A percentile compares a stretch with the other conserved stretches of the same genome.
Evolutionary conservation across 2,888 invertebrate genomes (phyloP).

Genomic region (Resseliella maxima): DNA sequence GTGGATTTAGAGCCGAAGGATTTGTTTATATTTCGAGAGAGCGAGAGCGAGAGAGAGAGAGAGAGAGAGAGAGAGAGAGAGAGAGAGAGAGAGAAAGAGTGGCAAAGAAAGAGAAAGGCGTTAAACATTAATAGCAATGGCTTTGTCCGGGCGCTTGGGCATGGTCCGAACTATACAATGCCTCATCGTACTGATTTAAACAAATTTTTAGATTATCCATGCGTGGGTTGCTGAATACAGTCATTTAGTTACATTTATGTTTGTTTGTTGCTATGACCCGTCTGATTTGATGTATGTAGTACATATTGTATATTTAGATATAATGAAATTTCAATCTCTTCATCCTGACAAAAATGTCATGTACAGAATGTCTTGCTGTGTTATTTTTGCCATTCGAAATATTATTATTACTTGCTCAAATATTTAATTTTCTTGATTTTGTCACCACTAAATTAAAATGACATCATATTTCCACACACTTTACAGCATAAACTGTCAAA

Average conservation of each 20-base stretch:
- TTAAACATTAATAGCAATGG: background rate
- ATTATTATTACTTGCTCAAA: background rate
- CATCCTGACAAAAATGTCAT: slow-evolving; percentile 26
- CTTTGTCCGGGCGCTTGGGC: background rate
- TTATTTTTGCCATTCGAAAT: background rate
- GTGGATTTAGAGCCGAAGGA: background rate
- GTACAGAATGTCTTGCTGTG: background rate
- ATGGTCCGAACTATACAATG: too few species aligned
- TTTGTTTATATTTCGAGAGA: slow-evolving; percentile 27
- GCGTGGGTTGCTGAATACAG: slow-evolving; percentile 19
- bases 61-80: too few species aligned
- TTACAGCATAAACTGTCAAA: background rate
- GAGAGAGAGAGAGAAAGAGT: too few species aligned
- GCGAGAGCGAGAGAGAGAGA: background rate
- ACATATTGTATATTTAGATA: background rate
- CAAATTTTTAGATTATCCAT: background rate
- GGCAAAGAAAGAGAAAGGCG: too few species aligned
- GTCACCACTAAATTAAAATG: background rate
- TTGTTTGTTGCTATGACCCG: background rate
- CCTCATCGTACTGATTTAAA: background rate
- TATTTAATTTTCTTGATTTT: background rate
- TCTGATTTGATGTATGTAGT: slow-evolving; percentile 19
- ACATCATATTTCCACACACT: background rate
- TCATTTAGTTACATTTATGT: slow-evolving; percentile 16
- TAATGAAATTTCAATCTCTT: slow-evolving; percentile 38